Evolutionary conservation across 92 coral and sea anemone species (phyloP), one percentile per base, ranked within the genome.

Genomic region (Virgularia gustaviana): DNA sequence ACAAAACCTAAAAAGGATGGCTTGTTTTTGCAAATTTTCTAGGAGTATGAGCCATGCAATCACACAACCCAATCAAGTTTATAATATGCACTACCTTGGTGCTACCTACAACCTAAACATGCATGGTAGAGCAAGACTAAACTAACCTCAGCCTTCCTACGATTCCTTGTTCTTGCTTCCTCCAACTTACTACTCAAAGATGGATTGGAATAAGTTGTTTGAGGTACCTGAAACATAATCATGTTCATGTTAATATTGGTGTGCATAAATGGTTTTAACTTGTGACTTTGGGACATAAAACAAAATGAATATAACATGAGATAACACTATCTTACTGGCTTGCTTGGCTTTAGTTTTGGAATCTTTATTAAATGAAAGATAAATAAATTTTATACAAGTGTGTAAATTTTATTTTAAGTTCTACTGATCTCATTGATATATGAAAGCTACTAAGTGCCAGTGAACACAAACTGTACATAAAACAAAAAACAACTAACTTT

Each of bases 91-190:
- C n/a, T n/a, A n/a, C n/a, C n/a, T n/a, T n/a, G n/a, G n/a, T n/a
- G n/a, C n/a, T n/a, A n/a, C n/a, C n/a, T n/a, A n/a, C n/a, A n/a
- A n/a, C n/a, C n/a, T n/a, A n/a, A n/a, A n/a, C n/a, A 27, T 5
- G 62, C 62, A 55, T 7, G 25, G 30, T 19, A 25, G 62, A 25
- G 25, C 6, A 15, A 0, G 27, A 19, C 7, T 35, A 5, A 12
- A 18, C 3, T 30, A 45, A 94, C 99, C 99, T 94, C 94, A 9
- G 99, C 99, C 57, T 88, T 87, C 63, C 74, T 75, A 55, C 99
- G 77, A 55, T 94, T 94, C 68, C 79, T 86, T 45, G 88, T 84
- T 64, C 86, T 78, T 12, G 86, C 68, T 77, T 84, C 88, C 36
- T 82, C 65, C 43, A 94, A 73, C 23, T 83, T 76, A 66, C 85